Evolutionary conservation across 2,888 invertebrate species (phyloP), one percentile per base, ranked within the genome.

Genomic region (Heteropelma amictum): DNA sequence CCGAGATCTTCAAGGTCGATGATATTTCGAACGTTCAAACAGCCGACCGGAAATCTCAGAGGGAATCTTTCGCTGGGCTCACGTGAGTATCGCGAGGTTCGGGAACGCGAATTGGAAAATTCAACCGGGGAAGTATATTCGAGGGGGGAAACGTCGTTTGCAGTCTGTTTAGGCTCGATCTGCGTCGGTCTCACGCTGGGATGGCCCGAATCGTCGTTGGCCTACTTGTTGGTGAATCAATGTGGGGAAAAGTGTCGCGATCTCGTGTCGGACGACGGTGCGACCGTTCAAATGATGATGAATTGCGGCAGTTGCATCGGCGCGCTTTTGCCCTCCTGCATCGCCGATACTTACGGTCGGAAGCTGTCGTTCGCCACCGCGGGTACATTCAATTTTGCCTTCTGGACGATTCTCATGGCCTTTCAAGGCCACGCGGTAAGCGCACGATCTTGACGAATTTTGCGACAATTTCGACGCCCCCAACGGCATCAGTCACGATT

Each of bases 111-210:
- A 6, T 14, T 2, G 14, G 14, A 14, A 14, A 6, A 14, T 14
- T 38, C 1, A 5, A 33, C 33, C n/a, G 1, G 2, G 33, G 8
- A 8, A n/a, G 2, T 33, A n/a, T n/a, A 23, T 2, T 23, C 8
- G n/a, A n/a, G n/a, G n/a, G n/a, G n/a, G n/a, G n/a, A n/a, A n/a
- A n/a, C n/a, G n/a, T 26, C 17, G 5, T 23, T 40, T 63, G 7
- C 21, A 82, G 82, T 82, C n/a, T 79, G 79, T 47, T 58, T 82
- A 6, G 81, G 82, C n/a, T 79, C 81, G 4, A 54, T 79, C 4
- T 80, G 79, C 35, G 69, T 80, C 30, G 82, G 83, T 8, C 17
- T 82, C 58, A 78, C 80, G 5, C 51, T 81, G 19, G 81, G 80
- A 14, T 80, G 79, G 80, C 79, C 80, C 8, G 61, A 68, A 19